These are phyloP conservation scores for Ennomos fuscantarius DNA, from an alignment of 2,888 invertebrate species.

Conservation along the genomic window DNA sequence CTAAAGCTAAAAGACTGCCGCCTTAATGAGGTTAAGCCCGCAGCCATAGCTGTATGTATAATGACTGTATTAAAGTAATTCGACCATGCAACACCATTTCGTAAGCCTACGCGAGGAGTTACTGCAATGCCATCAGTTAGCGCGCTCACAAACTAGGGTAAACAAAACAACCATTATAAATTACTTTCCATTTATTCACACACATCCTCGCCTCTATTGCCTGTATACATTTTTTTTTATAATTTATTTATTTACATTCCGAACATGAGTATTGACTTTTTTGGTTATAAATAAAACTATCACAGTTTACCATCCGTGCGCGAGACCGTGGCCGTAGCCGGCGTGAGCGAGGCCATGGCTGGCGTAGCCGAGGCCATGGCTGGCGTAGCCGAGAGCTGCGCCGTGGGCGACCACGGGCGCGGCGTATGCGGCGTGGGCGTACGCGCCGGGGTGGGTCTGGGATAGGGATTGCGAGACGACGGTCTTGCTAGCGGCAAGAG, in stretches of 20 bases:
- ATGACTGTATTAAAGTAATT: too few relatives aligned
- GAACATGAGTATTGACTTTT: constrained; percentile 77
- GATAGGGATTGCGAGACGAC: constrained; percentile 68
- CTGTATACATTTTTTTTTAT: constrained; percentile 64
- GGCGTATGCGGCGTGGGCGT: constrained; percentile 50
- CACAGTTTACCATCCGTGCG: constrained; percentile 80
- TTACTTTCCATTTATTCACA: constrained; percentile 79
- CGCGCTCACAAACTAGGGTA: not conserved
- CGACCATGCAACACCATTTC: too few relatives aligned
- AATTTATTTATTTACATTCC: constrained; percentile 74
- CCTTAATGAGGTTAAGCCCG: too few relatives aligned
- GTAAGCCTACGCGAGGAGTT: not conserved
- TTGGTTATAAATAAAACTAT: constrained; percentile 73
- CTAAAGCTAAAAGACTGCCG: too few relatives aligned
- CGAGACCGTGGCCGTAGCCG: constrained; percentile 49
- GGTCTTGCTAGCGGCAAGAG: constrained; percentile 58
- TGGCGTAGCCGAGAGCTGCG: constrained; percentile 39
- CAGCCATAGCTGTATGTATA: too few relatives aligned
- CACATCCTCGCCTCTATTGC: constrained; percentile 78
- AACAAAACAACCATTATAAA: constrained; percentile 33
- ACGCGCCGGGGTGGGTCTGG: constrained; percentile 72
- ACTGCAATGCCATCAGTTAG: not conserved
- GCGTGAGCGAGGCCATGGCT: constrained; percentile 44
- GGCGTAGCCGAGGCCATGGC: constrained; percentile 42
- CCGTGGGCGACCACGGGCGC: constrained; percentile 44